Conservation (phyloP, 2,797 vertebrate genomes). For the Diglossa cyanea region DNA sequence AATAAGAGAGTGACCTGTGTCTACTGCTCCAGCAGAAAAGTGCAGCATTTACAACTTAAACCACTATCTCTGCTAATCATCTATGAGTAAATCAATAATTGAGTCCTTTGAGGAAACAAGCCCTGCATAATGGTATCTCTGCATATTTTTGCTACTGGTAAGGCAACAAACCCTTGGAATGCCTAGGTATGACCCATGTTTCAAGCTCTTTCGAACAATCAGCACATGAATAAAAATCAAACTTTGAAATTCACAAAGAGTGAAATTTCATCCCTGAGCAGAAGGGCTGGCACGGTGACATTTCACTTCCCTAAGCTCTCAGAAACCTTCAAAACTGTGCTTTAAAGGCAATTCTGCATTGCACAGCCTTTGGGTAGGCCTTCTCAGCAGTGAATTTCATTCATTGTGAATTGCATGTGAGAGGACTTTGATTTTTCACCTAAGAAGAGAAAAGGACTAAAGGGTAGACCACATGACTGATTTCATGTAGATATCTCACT, state of each 20-base stretch:
- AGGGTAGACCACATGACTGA: neutral
- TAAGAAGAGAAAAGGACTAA: constrained; percentile 17
- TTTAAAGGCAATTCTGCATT: constrained; percentile 9
- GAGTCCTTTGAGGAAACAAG: neutral
- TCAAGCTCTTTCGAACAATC: neutral
- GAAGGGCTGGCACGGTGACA: neutral
- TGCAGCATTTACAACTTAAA: neutral
- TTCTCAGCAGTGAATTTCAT: neutral
- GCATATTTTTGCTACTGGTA: neutral
- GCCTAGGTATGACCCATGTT: neutral
- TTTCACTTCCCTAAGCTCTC: neutral
- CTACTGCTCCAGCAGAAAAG: neutral
- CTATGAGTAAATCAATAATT: neutral
- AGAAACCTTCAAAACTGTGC: neutral
- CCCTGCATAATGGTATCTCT: neutral
- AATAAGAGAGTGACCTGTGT: neutral
- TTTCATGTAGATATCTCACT: neutral
- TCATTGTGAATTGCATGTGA: constrained; percentile 15
- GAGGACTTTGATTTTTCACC: constrained; percentile 53
- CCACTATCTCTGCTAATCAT: neutral
- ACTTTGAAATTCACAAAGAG: neutral
- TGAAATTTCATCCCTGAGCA: neutral
- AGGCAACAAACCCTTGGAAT: neutral
- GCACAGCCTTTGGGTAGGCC: neutral
- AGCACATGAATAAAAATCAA: constrained; percentile 19